A percentile compares a stretch with the other conserved stretches of the same genome.
Evolutionary conservation across 1,140 invertebrate species (phyloP).

Genomic region (Lepidurus apus): DNA sequence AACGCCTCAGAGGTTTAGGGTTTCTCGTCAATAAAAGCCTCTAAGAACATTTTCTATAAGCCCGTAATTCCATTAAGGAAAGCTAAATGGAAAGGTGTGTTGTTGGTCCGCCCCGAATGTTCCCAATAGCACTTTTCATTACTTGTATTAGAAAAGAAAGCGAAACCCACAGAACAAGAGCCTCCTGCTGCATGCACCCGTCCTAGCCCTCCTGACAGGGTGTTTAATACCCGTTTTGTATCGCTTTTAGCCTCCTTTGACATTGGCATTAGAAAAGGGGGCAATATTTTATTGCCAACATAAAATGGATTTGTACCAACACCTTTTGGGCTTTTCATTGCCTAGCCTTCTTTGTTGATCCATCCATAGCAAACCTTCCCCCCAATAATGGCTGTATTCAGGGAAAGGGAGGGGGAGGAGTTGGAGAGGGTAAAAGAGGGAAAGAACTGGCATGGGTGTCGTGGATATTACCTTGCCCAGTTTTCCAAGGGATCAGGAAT

Average conservation of each 20-base stretch:
- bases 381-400: too few relatives aligned
- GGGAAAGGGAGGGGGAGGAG: too few relatives aligned
- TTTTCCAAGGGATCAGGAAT: not conserved
- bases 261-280: not conserved
- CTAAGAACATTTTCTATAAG: not conserved
- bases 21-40: not conserved
- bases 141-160: not conserved
- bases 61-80: slow-evolving; percentile 13
- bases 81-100: not conserved
- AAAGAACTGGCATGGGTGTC: not conserved
- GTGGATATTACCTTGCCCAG: not conserved
- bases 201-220: too few relatives aligned
- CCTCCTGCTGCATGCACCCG: too few relatives aligned
- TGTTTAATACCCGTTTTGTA: not conserved
- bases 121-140: not conserved
- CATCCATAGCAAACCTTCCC: too few relatives aligned
- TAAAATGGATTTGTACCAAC: not conserved
- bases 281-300: not conserved
- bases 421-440: too few relatives aligned
- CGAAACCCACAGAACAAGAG: not conserved
- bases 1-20: slow-evolving; percentile 4
- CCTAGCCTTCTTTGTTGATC: too few relatives aligned
- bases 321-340: not conserved
- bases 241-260: not conserved
- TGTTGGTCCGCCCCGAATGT: not conserved